phyloP scores from a whole-genome alignment of 2,888 invertebrate genomes.

The Epistrophella euchroma region DNA sequence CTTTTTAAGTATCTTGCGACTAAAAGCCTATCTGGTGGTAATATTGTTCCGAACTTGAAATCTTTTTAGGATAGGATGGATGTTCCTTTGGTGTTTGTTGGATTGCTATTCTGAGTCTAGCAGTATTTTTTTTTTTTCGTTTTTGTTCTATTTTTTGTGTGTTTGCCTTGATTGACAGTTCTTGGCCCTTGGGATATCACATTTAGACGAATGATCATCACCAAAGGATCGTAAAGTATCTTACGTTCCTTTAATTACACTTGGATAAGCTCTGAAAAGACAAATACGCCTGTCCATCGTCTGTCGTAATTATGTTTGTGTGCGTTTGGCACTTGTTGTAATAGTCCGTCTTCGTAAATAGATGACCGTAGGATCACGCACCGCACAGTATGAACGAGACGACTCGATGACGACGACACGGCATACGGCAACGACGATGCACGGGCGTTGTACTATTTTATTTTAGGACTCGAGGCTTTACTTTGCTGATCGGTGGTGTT shows the following conservation, averaged over 20 bases:
- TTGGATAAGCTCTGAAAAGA: conserved; percentile 65
- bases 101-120: conserved; percentile 23
- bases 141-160: conserved; percentile 1
- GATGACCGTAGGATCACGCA: conserved; percentile 32
- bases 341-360: not conserved
- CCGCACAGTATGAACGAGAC: not conserved
- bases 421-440: conserved; percentile 10
- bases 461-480: conserved; percentile 38
- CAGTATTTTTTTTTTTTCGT: not conserved
- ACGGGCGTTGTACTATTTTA: conserved; percentile 34
- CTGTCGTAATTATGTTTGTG: conserved; percentile 43
- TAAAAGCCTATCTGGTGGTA: conserved; percentile 36
- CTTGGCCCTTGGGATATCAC: conserved; percentile 72
- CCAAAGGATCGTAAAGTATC: conserved; percentile 70
- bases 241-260: conserved; percentile 74
- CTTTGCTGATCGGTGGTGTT: conserved; percentile 19
- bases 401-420: not conserved
- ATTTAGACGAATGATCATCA: conserved; percentile 74
- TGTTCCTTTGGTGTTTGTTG: conserved; percentile 7
- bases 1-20: conserved; percentile 15
- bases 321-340: conserved; percentile 44
- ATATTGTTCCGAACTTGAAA: conserved; percentile 62
- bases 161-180: conserved; percentile 70
- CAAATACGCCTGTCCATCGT: conserved; percentile 68
- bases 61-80: conserved; percentile 46